phyloP scores from a whole-genome alignment of 2,888 invertebrate genomes.

The Tridacna crocea region DNA sequence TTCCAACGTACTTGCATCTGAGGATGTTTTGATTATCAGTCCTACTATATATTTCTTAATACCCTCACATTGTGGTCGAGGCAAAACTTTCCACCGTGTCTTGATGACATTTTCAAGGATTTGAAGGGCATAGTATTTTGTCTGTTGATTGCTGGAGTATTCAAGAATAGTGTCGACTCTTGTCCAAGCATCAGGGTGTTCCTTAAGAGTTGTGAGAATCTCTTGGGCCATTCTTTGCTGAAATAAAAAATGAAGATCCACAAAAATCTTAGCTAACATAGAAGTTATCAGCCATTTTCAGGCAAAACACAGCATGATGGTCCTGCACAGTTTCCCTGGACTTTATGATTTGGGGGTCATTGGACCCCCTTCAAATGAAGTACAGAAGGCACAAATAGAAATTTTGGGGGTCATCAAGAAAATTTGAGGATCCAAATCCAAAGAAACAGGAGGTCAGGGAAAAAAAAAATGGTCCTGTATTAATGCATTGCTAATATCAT shows the following conservation, averaged over 20 bases:
- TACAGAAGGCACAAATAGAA: too few relatives aligned
- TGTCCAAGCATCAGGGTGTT: slow-evolving; percentile 99
- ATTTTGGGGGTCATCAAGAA: too few relatives aligned
- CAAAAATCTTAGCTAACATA: background rate
- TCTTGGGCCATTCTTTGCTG: slow-evolving; percentile 92
- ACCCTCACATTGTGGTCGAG: slow-evolving; percentile 99
- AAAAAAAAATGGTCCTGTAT: too few relatives aligned
- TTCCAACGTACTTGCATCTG: slow-evolving; percentile 94
- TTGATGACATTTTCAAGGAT: slow-evolving; percentile 99
- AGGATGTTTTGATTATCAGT: slow-evolving; percentile 98
- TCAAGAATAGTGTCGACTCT: slow-evolving; percentile 99
- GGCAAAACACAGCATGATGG: too few relatives aligned
- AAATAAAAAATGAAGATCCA: slow-evolving; percentile 27
- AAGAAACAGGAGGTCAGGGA: too few relatives aligned
- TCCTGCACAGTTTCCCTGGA: too few relatives aligned
- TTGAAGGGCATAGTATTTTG: slow-evolving; percentile 99
- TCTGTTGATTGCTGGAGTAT: slow-evolving; percentile 97
- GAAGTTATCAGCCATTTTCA: too few relatives aligned
- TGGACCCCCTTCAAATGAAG: too few relatives aligned
- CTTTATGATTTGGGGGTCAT: too few relatives aligned
- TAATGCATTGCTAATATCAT: too few relatives aligned
- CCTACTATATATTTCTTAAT: slow-evolving; percentile 99
- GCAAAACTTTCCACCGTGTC: slow-evolving; percentile 99
- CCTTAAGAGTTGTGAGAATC: slow-evolving; percentile 96
- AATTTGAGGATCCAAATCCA: too few relatives aligned